phyloP scores from a whole-genome alignment of 64 coral and sea anemone genomes.

The Acropora yongei region DNA sequence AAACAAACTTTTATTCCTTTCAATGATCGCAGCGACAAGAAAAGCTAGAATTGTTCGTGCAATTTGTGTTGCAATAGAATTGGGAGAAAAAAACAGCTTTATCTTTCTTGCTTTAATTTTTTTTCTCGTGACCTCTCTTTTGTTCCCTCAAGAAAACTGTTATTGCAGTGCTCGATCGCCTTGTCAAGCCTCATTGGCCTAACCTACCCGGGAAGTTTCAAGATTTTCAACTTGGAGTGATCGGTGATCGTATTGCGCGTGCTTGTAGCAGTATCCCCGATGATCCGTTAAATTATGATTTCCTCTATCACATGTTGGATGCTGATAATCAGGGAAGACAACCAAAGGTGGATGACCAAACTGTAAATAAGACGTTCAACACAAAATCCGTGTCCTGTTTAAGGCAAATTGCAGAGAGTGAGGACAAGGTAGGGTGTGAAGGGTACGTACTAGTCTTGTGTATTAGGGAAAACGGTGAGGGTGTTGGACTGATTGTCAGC shows the following conservation, averaged over 20 bases:
- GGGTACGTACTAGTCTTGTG: too few species aligned
- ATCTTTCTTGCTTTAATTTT: too few species aligned
- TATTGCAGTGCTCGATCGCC: constrained; percentile 74
- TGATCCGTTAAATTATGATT: constrained; percentile 88
- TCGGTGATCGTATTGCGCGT: constrained; percentile 45
- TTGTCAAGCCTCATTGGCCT: constrained; percentile 86
- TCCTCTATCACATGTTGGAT: constrained; percentile 87
- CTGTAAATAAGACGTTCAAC: constrained; percentile 56
- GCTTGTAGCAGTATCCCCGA: constrained; percentile 85
- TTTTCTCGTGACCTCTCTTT: too few species aligned
- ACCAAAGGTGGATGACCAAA: constrained; percentile 54
- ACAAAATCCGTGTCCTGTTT: constrained; percentile 70
- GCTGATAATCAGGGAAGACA: constrained; percentile 71
- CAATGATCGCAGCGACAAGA: too few species aligned
- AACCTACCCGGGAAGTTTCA: constrained; percentile 75
- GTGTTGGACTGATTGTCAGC: too few species aligned
- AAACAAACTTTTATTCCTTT: too few species aligned
- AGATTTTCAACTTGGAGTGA: background rate
- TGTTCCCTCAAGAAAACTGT: constrained; percentile 99
- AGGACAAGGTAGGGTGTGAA: constrained; percentile 95
- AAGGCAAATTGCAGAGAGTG: constrained; percentile 77
- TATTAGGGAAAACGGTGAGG: too few species aligned
- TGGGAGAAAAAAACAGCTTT: too few species aligned
- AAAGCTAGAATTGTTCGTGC: too few species aligned
- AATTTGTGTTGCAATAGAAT: too few species aligned